These are phyloP conservation scores for Arrhamphus sclerolepis DNA, from an alignment of 2,797 vertebrate genomes.

Conservation along the genomic window DNA sequence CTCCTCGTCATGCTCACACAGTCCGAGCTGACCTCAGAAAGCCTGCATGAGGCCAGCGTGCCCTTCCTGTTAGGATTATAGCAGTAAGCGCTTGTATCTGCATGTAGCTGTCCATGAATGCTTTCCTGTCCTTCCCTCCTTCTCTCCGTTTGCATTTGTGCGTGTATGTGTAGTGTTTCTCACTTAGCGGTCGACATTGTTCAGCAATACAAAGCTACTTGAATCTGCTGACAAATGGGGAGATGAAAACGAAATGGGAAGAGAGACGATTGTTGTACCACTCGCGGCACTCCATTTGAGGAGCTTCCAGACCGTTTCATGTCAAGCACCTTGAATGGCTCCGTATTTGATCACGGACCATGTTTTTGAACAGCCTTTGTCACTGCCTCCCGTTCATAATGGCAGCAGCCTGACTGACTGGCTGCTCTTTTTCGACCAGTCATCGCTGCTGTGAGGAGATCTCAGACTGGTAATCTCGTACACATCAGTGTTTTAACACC, in stretches of 20 bases:
- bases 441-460: conserved; percentile 21
- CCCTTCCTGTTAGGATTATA: conserved; percentile 65
- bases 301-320: conserved; percentile 48
- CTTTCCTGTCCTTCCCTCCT: conserved; percentile 5
- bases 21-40: conserved; percentile 44
- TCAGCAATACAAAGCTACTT: conserved; percentile 56
- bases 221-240: conserved; percentile 49
- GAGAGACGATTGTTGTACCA: conserved; percentile 54
- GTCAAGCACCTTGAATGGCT: conserved; percentile 51
- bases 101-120: conserved; percentile 34
- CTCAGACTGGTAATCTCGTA: conserved; percentile 8
- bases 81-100: conserved; percentile 47
- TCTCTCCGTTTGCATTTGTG: background rate
- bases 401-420: conserved; percentile 9
- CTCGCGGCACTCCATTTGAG: conserved; percentile 55
- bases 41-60: conserved; percentile 27
- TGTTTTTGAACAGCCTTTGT: conserved; percentile 37
- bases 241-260: conserved; percentile 52
- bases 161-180: conserved; percentile 23
- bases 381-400: conserved; percentile 34
- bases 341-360: conserved; percentile 40
- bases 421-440: no score
- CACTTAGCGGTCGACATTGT: conserved; percentile 15
- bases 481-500: conserved; percentile 13
- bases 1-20: conserved; percentile 12